Evolutionary conservation across 2,797 vertebrate genomes (phyloP), one percentile per base, ranked within the genome.

Genomic region (Pelodytes ibericus): DNA sequence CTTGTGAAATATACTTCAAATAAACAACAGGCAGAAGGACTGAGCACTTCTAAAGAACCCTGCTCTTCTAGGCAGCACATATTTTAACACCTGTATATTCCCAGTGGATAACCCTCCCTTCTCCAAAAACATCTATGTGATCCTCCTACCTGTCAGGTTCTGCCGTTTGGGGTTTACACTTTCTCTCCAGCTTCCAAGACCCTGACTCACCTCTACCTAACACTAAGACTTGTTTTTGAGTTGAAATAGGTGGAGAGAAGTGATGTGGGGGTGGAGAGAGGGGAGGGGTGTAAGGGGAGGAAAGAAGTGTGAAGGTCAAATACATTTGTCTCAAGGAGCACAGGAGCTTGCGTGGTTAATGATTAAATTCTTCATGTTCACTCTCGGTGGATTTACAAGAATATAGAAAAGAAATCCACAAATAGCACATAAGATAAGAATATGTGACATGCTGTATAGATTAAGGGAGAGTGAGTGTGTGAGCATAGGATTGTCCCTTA

Each of bases 211-310:
- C 64, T 79, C 49, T 69, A 27, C 22, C 62, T 78, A 67, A 61
- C 22, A 61, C 49, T n/a, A 39, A 72, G 26, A 25, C 71, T 79
- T 73, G 71, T 79, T 79, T 73, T 68, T 73, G 63, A 67, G 70
- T 33, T 53, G 29, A 7, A 36, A 64, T 57, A 62, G 76, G 70
- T 60, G 70, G 70, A 57, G 62, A 36, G 59, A 72, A 61, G 44
- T 26, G 33, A 66, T 51, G 36, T 47, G 11, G 26, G 81, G 89
- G 78, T 58, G 92, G 93, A 80, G 83, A 84, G 62, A 83, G 69
- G 83, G 80, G 64, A 49, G 86, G 30, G 79, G 70, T 58, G 27
- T 36, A 15, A 58, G 82, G 65, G 82, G 77, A 59, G 36, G 85
- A 26, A 79, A 27, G 39, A 62, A 27, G 62, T 56, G 25, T 79